Evolutionary conservation across 2,797 vertebrate genomes (phyloP).

Genomic region (Bryconaethiops microstoma): DNA sequence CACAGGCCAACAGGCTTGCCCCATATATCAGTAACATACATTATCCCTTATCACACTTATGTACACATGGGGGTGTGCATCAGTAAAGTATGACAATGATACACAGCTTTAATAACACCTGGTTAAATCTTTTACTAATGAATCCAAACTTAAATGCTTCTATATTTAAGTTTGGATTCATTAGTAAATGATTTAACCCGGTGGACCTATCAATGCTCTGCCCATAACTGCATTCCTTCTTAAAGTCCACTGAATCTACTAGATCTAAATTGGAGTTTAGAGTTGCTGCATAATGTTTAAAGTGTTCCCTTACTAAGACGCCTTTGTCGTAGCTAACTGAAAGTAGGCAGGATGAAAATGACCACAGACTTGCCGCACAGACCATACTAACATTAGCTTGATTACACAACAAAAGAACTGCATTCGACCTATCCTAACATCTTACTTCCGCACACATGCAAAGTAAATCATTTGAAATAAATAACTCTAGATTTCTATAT

Average conservation of each 20-base stretch:
- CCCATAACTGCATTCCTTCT: background rate
- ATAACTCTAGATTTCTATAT: too few relatives aligned
- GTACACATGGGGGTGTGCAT: background rate
- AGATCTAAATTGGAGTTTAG: too few relatives aligned
- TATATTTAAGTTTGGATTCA: too few relatives aligned
- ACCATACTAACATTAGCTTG: background rate
- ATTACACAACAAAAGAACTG: background rate
- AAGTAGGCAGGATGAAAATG: too few relatives aligned
- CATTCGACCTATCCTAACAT: background rate
- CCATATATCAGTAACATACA: background rate
- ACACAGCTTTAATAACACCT: conserved; percentile 26
- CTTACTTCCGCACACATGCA: background rate
- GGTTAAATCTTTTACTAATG: conserved; percentile 6
- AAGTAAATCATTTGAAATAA: background rate
- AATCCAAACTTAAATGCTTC: background rate
- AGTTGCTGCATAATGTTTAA: background rate
- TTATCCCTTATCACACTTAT: conserved; percentile 6
- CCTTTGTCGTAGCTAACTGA: background rate
- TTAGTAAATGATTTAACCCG: too few relatives aligned
- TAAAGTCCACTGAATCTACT: too few relatives aligned
- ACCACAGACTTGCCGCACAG: background rate
- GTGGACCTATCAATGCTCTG: background rate
- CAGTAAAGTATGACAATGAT: conserved; percentile 27
- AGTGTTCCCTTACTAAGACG: background rate
- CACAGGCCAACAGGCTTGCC: conserved; percentile 4